phyloP scores from a whole-genome alignment of 2,888 invertebrate species.

The Parasteatoda lunata region DNA sequence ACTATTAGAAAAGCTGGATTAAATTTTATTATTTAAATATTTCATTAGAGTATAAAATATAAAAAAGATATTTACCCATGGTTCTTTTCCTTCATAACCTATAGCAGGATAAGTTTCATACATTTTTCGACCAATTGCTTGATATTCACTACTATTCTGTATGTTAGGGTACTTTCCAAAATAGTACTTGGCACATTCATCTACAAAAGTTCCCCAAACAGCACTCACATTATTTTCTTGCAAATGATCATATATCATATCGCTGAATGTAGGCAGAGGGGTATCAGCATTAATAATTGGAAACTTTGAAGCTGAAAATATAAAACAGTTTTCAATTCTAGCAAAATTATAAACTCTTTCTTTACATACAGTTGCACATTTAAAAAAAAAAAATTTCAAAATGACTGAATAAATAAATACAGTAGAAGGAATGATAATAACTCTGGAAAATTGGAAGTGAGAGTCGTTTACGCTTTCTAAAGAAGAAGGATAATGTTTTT shows the following conservation, averaged over 20 bases:
- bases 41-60: no score
- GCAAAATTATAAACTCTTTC: no score
- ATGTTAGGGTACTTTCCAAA: conserved; percentile 48
- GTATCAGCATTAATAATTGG: conserved; percentile 47
- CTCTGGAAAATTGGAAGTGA: no score
- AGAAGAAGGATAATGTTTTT: no score
- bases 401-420: no score
- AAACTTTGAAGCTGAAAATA: conserved; percentile 24
- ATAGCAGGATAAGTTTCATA: conserved; percentile 47
- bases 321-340: background rate
- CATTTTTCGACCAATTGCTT: conserved; percentile 65
- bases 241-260: conserved; percentile 11
- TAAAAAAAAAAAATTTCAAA: no score
- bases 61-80: conserved; percentile 33
- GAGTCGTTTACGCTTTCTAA: no score
- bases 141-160: conserved; percentile 65
- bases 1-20: no score
- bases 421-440: no score
- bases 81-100: conserved; percentile 57
- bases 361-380: no score
- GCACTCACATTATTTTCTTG: conserved; percentile 39
- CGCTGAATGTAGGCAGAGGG: conserved; percentile 58
- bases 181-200: conserved; percentile 63
- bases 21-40: no score
- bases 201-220: conserved; percentile 61